Percentiles rank a stretch among this genome's conserved stretches.
phyloP scores from a whole-genome alignment of 2,113 vertebrate species.

The Pseudopipra pipra region DNA sequence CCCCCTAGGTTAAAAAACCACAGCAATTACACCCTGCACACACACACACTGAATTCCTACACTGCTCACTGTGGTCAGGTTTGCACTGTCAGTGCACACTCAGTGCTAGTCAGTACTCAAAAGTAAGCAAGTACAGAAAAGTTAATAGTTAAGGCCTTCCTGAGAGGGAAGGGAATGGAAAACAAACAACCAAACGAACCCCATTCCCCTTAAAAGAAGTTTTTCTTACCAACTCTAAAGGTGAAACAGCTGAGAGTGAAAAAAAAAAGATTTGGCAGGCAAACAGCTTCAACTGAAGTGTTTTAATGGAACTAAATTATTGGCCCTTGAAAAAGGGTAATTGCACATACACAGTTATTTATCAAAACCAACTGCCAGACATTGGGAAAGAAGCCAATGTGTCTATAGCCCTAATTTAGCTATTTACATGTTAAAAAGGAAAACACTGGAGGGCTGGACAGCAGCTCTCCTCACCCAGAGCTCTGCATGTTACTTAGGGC shows the following conservation, averaged over 20 bases:
- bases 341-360: neutral
- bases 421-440: neutral
- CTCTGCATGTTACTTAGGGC: neutral
- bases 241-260: neutral
- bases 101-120: neutral
- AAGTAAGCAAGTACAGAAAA: neutral
- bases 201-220: neutral
- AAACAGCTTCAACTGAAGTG: neutral
- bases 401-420: neutral
- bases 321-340: neutral
- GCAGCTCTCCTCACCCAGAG: neutral
- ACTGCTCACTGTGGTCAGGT: neutral
- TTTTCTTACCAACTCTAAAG: neutral
- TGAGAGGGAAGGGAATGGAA: neutral
- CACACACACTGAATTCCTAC: neutral
- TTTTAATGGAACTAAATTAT: neutral
- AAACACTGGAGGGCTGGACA: neutral
- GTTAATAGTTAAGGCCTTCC: neutral
- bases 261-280: neutral
- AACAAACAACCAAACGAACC: neutral
- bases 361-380: neutral
- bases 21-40: neutral
- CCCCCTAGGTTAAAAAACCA: neutral
- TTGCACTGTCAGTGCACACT: neutral
- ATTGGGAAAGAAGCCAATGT: neutral